Base-by-base conservation (phyloP, 2,888 invertebrate species). In the Agriopis leucophaearia region DNA sequence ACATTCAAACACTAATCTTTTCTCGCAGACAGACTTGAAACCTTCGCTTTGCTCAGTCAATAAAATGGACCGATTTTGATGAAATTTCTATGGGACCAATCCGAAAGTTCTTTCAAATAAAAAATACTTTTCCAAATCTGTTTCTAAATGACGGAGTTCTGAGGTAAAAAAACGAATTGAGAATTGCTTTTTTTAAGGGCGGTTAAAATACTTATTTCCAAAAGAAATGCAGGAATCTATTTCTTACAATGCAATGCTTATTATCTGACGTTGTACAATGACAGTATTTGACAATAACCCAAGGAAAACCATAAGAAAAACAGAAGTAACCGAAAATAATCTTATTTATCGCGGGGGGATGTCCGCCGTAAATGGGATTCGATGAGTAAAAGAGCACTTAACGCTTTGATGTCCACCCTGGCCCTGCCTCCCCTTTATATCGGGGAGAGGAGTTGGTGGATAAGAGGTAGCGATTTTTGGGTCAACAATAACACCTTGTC, bases 351-450 rank as follows among this genome's bases (percentile, higher is more conserved):
- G 89, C 79, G 77, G 79, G 88, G 89, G 89, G 87, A 85, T 74
- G 84, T 85, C 86, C 85, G 81, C 79, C 81, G 78, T 80, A 87
- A 87, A 86, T 86, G 85, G 85, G 87, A 84, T 87, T 86, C 88
- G 88, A 88, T 87, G 87, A 87, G 85, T 83, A 86, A 85, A 89
- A 89, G 84, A 89, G 90, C 92, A 92, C 92, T 93, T 92, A 93
- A 90, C 91, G 92, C 93, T 90, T 92, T 93, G 91, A 93, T 92
- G 93, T 93, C 91, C 90, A 87, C 88, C 86, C 87, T 80, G 85
- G 75, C 75, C 70, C 75, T 71, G 74, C 78, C 85, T 86, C 88
- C 90, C 88, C 87, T 85, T 87, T 84, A 81, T 83, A 81, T 81
- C 72, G 64, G 60, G 70, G 56, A 52, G 58, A 4, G 57, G 57